Conservation (phyloP, 1,140 invertebrate genomes). For the Aradophagus sp. region DNA sequence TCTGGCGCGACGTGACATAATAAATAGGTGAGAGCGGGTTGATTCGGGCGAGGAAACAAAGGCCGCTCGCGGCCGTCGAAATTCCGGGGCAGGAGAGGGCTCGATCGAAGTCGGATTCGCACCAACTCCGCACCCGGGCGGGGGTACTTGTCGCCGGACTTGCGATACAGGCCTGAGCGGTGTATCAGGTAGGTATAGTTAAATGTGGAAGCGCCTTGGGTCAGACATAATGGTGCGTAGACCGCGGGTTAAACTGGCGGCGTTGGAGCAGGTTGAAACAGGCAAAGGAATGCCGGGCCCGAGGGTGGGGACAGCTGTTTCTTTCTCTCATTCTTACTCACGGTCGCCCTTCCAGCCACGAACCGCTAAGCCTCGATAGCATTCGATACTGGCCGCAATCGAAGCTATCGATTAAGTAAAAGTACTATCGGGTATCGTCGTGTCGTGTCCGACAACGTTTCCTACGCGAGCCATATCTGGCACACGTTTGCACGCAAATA, state of each 20-base stretch:
- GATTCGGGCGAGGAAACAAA: conserved; percentile 45
- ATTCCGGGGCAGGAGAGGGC: conserved; percentile 27
- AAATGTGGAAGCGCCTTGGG: conserved; percentile 71
- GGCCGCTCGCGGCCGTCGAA: conserved; percentile 11
- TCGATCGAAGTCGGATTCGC: conserved; percentile 24
- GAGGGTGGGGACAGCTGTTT: conserved; percentile 30
- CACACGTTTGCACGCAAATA: too few species aligned
- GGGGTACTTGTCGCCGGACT: conserved; percentile 11
- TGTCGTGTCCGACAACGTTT: too few species aligned
- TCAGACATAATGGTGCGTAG: conserved; percentile 71
- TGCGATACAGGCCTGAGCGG: conserved; percentile 24
- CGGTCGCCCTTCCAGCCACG: conserved; percentile 35
- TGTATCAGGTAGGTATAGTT: conserved; percentile 62
- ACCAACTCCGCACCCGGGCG: conserved; percentile 13
- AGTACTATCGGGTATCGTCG: too few species aligned
- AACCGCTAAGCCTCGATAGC: too few species aligned
- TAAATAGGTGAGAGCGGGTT: conserved; percentile 43
- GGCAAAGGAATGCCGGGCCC: conserved; percentile 65
- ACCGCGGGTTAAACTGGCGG: conserved; percentile 70
- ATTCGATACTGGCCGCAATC: too few species aligned
- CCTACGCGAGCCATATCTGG: too few species aligned
- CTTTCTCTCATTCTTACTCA: conserved; percentile 41
- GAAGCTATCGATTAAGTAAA: too few species aligned
- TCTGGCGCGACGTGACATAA: conserved; percentile 33
- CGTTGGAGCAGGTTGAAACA: conserved; percentile 65